Base-by-base conservation (phyloP, 2,888 invertebrate species). In the Stenodema calcarata region DNA sequence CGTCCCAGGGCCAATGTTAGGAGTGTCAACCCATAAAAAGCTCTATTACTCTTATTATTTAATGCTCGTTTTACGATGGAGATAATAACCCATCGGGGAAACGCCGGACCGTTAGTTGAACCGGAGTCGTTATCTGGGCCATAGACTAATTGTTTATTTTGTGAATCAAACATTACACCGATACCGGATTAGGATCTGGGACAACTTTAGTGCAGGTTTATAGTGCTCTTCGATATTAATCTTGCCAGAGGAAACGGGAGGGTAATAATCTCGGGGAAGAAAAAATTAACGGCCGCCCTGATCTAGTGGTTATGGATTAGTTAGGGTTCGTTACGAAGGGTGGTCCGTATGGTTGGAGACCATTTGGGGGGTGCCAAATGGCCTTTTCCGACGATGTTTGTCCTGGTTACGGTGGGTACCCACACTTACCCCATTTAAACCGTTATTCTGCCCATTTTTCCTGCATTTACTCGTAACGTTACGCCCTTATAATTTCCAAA, bases 161-260 rank as follows among this genome's bases (percentile, higher is more conserved):
- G 78, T 44, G 78, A 78, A 78, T 78, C 78, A 78, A 78, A 78
- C 78, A 78, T 78, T 78, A 44, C 78, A 78, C 18, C 44, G 78
- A 44, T 42, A 78, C 42, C 78, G 73, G 28, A 73, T 73, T 69
- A 69, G 80, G 50, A 54, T 30, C 80, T 50, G 54, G 80, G 62
- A 82, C 82, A 82, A 82, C 30, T 82, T 82, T 82, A 82, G 12
- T 62, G 69, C 82, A 12, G 41, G 82, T 82, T 82, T 82, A 82
- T 82, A 82, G 82, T 82, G 82, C 82, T 82, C 62, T 82, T 69
- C 69, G 69, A 70, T 82, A 82, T 82, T 82, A 82, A 82, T 82
- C 82, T 82, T 82, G 62, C 42, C 69, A 82, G n/a, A 82, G 82
- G 82, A 44, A 82, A 62, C 62, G 62, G 82, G 62, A 35, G 70